phyloP scores from a whole-genome alignment of 2,888 invertebrate species.

The Danaus chrysippus region DNA sequence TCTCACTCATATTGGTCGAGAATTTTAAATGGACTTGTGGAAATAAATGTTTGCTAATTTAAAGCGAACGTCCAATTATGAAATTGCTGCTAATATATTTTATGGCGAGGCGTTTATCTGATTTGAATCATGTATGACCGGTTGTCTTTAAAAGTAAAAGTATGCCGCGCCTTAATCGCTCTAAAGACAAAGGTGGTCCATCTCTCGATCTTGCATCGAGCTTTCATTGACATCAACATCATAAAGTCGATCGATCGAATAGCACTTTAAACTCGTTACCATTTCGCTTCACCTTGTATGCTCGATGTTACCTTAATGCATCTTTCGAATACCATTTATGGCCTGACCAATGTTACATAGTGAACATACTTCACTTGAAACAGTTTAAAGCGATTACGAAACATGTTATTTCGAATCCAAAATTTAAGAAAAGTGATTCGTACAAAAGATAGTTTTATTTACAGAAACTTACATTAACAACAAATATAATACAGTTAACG shows the following conservation, averaged over 20 bases:
- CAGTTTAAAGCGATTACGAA: slow-evolving; percentile 29
- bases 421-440: slow-evolving; percentile 17
- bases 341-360: slow-evolving; percentile 24
- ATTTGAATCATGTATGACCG: slow-evolving; percentile 10
- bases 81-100: neutral
- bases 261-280: slow-evolving; percentile 19
- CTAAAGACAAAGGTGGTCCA: slow-evolving; percentile 31
- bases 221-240: slow-evolving; percentile 31
- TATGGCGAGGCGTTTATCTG: neutral
- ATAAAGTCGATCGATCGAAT: slow-evolving; percentile 28
- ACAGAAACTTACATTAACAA: slow-evolving; percentile 76
- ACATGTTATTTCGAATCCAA: slow-evolving; percentile 14
- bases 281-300: slow-evolving; percentile 21
- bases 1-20: neutral
- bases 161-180: slow-evolving; percentile 22
- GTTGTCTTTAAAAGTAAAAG: slow-evolving; percentile 34
- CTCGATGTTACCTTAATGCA: slow-evolving; percentile 21
- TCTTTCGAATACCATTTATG: slow-evolving; percentile 32
- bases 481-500: slow-evolving; percentile 68
- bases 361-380: slow-evolving; percentile 28
- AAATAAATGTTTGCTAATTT: neutral
- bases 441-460: slow-evolving; percentile 66
- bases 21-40: neutral
- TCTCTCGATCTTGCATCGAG: slow-evolving; percentile 29
- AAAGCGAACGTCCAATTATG: slow-evolving; percentile 5